Evolutionary conservation across 2,113 vertebrate genomes (phyloP), one percentile per base, ranked within the genome.

Genomic region (Apus apus): DNA sequence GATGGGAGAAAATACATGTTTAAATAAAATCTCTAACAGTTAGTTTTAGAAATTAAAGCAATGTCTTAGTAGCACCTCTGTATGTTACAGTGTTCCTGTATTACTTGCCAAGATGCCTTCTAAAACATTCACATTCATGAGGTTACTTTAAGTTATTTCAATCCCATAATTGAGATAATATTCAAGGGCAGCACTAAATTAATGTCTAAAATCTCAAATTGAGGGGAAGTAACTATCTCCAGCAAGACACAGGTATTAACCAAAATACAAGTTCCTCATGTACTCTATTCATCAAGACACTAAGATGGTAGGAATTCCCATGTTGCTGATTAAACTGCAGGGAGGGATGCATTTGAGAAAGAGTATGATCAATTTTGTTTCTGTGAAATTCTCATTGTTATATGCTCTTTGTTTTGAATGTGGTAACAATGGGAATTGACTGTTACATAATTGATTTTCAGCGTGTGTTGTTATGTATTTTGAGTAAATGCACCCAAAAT

Each of bases 361-460:
- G 11, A 4, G 12, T 43, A 73, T 29, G 5, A 50, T 75, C 20
- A 36, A 54, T 93, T 60, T 90, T 72, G 8, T 64, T 89, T 56
- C 43, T 17, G 15, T 71, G 36, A 73, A 94, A 29, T 60, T 19
- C 4, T 65, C 15, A 21, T 4, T 65, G 14, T 60, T 79, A 38
- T 6, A 43, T 14, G n/a, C 11, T 64, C 27, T 87, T 58, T 50
- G 65, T 65, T 93, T 90, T 51, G 83, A 82, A 91, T 71, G 29
- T 36, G 57, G 53, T 93, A 86, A 65, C 62, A 80, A 43, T 82
- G 22, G 25, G 62, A 34, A 88, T 61, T 95, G 50, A 81, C 65
- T 88, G 17, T 51, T 76, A 87, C 57, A 77, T 76, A 91, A 94
- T 36, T 88, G 36, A 68, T 91, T 94, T 94, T 89, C 29, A 51